Base-by-base conservation (phyloP, 2,113 vertebrate genomes). In the Emydocephalus ijimae region DNA sequence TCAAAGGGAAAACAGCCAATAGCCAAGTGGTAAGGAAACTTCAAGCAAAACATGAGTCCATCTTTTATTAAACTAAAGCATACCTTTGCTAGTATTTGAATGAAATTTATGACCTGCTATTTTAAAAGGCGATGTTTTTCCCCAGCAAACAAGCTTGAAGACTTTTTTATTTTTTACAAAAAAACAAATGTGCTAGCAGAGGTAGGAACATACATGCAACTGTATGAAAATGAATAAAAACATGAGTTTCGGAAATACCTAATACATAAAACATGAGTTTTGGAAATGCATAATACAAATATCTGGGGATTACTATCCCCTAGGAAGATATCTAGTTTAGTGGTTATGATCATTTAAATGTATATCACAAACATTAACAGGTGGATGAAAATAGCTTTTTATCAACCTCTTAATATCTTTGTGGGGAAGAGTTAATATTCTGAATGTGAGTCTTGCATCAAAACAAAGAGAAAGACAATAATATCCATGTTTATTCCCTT, bases 1-100 rank as follows among this genome's bases (percentile, higher is more conserved):
- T 64, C 59, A 64, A 64, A 64, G 26, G 10, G 59, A 12, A 64
- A 64, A 64, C 26, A 64, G 59, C 26, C 59, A 64, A 64, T 64
- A 26, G 26, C 26, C 4, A 3, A 29, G 1, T 64, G 59, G 59
- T 64, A 64, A 64, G 26, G 59, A 64, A 64, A 64, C 59, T 64
- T 64, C 26, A 29, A 64, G 59, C 26, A 64, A 29, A 64, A 64
- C 59, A 29, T 9, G 39, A 92, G 48, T 93, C 89, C 23, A 91
- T 88, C 93, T 3, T 0, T 94, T 87, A 92, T n/a, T 92, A 89
- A 39, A 92, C 61, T 92, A 89, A 88, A 94, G 81, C 61, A 91
- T 89, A 94, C 86, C 92, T 92, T 87, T 92, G 92, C 91, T 59
- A 96, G 94, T 92, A 94, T 92, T 95, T 96, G 91, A 93, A 95